These are phyloP conservation scores for Myotis findleyi DNA, from an alignment of 2,797 vertebrate genomes.

Conservation along the genomic window DNA sequence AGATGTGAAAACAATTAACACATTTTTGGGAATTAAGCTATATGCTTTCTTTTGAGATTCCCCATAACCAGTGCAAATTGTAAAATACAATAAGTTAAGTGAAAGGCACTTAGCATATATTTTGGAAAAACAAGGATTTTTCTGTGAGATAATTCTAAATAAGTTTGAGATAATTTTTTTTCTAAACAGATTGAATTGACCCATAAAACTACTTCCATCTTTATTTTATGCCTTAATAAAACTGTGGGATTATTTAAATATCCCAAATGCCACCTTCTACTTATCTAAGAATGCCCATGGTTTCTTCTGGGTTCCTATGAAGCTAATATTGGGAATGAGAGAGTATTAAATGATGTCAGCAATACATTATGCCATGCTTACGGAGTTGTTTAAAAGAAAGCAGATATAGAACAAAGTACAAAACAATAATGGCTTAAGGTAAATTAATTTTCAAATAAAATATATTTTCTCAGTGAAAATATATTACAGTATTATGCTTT, in stretches of 20 bases:
- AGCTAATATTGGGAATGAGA: background rate
- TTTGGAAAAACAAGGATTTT: background rate
- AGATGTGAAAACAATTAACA: background rate
- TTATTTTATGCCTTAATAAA: background rate
- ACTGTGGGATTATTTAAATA: background rate
- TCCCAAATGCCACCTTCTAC: background rate
- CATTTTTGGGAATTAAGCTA: background rate
- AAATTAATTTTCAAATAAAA: slow-evolving; percentile 36
- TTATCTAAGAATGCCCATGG: background rate
- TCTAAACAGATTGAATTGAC: background rate
- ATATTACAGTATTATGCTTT: background rate
- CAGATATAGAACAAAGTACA: background rate
- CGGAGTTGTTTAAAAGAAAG: background rate
- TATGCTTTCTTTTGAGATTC: background rate
- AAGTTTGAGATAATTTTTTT: background rate
- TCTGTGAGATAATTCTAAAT: background rate
- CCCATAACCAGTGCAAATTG: background rate
- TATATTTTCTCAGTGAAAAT: slow-evolving; percentile 27
- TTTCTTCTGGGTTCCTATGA: background rate
- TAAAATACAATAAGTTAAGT: background rate
- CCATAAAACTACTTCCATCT: background rate
- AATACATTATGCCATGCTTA: background rate
- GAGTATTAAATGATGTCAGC: background rate
- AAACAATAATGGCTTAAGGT: background rate
- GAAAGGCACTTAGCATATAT: background rate